A percentile compares a stretch with the other conserved stretches of the same genome.
These are phyloP conservation scores for Eupeodes latifasciatus DNA, from an alignment of 2,888 invertebrate species.

Conservation along the genomic window DNA sequence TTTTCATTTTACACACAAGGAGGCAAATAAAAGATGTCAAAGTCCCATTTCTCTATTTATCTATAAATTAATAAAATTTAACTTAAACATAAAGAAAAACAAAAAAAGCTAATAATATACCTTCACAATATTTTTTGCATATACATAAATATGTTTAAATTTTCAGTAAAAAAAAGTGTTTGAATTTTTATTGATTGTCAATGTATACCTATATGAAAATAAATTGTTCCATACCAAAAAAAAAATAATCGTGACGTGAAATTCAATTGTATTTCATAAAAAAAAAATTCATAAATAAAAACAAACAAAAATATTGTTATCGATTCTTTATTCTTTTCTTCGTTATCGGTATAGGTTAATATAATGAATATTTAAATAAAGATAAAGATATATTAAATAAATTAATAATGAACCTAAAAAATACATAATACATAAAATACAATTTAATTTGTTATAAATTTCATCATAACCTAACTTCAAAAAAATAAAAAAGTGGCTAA, in stretches of 20 bases:
- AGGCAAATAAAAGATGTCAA: conserved; percentile 44
- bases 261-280: conserved; percentile 53
- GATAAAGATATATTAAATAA: conserved; percentile 41
- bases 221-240: conserved; percentile 41
- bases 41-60: conserved; percentile 51
- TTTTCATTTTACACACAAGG: conserved; percentile 46
- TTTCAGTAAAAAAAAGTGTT: conserved; percentile 29
- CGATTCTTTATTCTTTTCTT: conserved; percentile 63
- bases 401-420: conserved; percentile 27
- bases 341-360: conserved; percentile 60
- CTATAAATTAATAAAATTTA: conserved; percentile 37
- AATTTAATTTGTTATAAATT: conserved; percentile 60
- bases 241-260: conserved; percentile 54
- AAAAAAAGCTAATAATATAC: conserved; percentile 35
- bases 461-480: conserved; percentile 49
- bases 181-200: conserved; percentile 47
- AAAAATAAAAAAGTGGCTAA: conserved; percentile 54
- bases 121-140: conserved; percentile 66
- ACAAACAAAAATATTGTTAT: conserved; percentile 26
- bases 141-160: conserved; percentile 49
- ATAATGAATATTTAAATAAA: conserved; percentile 49
- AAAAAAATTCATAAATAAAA: conserved; percentile 21
- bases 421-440: conserved; percentile 29
- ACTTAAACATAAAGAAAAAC: conserved; percentile 32
- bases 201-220: conserved; percentile 37